Percentiles rank a stretch among this genome's conserved stretches.
These are phyloP conservation scores for Phyto melanocephala DNA, from an alignment of 2,888 invertebrate genomes.

Conservation along the genomic window DNA sequence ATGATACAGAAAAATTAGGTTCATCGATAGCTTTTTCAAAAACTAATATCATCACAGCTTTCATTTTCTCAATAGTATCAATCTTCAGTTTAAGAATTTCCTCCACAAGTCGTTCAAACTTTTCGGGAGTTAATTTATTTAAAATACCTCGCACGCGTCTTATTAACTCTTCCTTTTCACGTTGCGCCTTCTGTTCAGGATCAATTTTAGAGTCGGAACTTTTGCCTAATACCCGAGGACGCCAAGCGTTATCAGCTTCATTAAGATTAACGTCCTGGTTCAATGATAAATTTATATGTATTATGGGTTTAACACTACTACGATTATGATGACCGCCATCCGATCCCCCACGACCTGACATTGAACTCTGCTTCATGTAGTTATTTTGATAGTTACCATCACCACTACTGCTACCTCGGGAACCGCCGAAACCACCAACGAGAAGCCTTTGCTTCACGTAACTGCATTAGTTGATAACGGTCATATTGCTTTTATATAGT, in stretches of 20 bases:
- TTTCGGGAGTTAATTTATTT: constrained; percentile 96
- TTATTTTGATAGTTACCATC: constrained; percentile 71
- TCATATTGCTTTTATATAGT: constrained; percentile 86
- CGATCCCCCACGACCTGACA: constrained; percentile 73
- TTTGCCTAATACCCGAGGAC: constrained; percentile 82
- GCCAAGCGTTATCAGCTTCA: constrained; percentile 95
- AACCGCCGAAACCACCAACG: constrained; percentile 76
- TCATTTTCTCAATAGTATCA: constrained; percentile 87
- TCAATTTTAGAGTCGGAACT: constrained; percentile 58
- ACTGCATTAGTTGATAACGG: constrained; percentile 87
- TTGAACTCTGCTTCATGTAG: constrained; percentile 75
- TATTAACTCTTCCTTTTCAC: constrained; percentile 83
- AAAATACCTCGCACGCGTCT: constrained; percentile 92
- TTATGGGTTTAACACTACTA: constrained; percentile 79
- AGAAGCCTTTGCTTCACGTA: constrained; percentile 87
- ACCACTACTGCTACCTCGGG: constrained; percentile 65
- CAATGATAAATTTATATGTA: constrained; percentile 84
- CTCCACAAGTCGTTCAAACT: constrained; percentile 89
- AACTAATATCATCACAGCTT: constrained; percentile 91
- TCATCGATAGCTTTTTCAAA: constrained; percentile 98
- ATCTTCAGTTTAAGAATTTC: constrained; percentile 89
- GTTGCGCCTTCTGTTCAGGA: constrained; percentile 54
- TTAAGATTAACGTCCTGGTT: constrained; percentile 91
- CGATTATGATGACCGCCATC: constrained; percentile 73
- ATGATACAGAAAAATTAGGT: constrained; percentile 94